These are phyloP conservation scores for Camelus bactrianus DNA, from an alignment of 2,113 vertebrate genomes.

Conservation along the genomic window DNA sequence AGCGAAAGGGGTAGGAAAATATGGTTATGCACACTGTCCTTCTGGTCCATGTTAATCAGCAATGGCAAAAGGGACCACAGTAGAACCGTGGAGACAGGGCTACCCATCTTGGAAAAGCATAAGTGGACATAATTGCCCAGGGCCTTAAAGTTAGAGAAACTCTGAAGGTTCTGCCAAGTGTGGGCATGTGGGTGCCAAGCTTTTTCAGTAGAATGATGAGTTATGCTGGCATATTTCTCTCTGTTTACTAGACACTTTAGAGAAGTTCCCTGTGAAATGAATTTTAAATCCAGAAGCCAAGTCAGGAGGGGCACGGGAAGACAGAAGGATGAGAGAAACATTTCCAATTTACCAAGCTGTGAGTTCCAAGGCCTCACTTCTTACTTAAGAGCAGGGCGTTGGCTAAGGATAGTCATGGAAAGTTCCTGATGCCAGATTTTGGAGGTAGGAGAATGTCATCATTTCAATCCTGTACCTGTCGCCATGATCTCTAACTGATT, in stretches of 20 bases:
- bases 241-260: not conserved
- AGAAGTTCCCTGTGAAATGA: not conserved
- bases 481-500: not conserved
- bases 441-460: not conserved
- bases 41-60: not conserved
- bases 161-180: not conserved
- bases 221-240: not conserved
- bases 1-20: not conserved
- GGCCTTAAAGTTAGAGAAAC: not conserved
- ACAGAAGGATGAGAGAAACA: not conserved
- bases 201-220: not conserved
- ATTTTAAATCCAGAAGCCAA: slow-evolving; percentile 48
- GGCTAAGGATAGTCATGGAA: not conserved
- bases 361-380: not conserved
- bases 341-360: not conserved
- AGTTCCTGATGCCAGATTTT: slow-evolving; percentile 1
- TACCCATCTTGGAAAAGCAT: not conserved
- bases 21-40: not conserved
- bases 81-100: not conserved
- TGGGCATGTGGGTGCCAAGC: not conserved
- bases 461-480: not conserved
- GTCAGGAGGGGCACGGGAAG: not conserved
- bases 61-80: not conserved
- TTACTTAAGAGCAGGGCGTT: not conserved
- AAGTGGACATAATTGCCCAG: not conserved